Conservation (phyloP, 2,113 vertebrate species). For the Phaethornis superciliosus region DNA sequence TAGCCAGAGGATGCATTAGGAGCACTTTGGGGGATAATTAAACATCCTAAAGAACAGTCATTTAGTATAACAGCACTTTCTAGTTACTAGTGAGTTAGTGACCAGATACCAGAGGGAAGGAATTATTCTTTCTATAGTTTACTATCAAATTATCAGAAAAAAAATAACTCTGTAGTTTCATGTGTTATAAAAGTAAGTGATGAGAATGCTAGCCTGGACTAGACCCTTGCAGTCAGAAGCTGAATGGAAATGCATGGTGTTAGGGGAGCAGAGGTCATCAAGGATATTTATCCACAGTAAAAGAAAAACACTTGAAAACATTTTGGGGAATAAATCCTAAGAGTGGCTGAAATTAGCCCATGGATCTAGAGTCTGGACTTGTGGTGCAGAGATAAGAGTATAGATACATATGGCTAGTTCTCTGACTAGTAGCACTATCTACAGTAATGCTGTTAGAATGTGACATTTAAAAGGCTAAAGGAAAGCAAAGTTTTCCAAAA, state of each 20-base stretch:
- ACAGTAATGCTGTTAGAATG: neutral
- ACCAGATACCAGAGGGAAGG: neutral
- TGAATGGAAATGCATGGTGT: neutral
- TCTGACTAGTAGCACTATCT: neutral
- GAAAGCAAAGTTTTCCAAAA: constrained; percentile 10
- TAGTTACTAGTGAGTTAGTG: constrained; percentile 15
- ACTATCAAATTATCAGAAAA: neutral
- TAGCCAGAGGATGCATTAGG: constrained; percentile 48
- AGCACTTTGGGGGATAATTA: constrained; percentile 42
- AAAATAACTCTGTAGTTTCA: neutral
- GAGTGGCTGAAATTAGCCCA: neutral
- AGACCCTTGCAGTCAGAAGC: neutral
- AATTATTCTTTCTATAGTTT: neutral
- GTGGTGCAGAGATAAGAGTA: neutral
- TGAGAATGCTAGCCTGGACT: neutral
- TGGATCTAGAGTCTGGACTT: neutral
- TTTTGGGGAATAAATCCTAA: neutral
- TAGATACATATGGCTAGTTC: neutral
- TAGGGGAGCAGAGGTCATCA: neutral
- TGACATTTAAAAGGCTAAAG: neutral
- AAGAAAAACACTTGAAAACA: neutral
- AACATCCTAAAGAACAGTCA: constrained; percentile 23
- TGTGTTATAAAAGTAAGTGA: neutral
- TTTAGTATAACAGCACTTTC: constrained; percentile 24
- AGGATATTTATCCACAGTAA: neutral